phyloP scores from a whole-genome alignment of 2,113 vertebrate genomes.

The Mobula hypostoma region DNA sequence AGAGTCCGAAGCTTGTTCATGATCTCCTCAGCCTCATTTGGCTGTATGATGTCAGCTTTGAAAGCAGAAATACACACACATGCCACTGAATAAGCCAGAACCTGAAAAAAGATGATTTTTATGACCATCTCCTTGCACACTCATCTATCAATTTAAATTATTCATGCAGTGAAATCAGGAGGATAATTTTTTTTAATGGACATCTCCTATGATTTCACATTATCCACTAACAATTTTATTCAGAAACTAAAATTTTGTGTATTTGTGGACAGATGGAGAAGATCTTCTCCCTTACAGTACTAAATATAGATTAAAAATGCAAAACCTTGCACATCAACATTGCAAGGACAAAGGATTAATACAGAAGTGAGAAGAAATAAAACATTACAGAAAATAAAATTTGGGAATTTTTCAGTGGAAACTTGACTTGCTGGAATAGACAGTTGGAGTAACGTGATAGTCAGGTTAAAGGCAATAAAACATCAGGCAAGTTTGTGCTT shows the following conservation, averaged over 20 bases:
- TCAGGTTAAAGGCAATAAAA: not conserved
- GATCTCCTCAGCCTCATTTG: conserved; percentile 69
- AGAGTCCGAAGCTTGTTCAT: conserved; percentile 70
- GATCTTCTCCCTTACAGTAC: not conserved
- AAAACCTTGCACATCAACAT: not conserved
- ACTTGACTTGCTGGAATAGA: not conserved
- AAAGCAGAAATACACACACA: conserved; percentile 78
- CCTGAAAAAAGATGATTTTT: conserved; percentile 52
- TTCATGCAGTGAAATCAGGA: not conserved
- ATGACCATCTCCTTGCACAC: not conserved
- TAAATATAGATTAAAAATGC: not conserved
- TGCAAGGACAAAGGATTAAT: not conserved
- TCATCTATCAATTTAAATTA: not conserved
- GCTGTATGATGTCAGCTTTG: conserved; percentile 66
- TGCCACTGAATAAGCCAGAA: conserved; percentile 76
- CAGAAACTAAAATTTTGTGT: not conserved
- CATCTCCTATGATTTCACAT: not conserved
- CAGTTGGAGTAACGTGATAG: not conserved
- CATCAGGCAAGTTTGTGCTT: not conserved
- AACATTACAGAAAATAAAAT: not conserved
- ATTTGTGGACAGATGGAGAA: not conserved
- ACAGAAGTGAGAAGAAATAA: not conserved
- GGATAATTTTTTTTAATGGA: not conserved
- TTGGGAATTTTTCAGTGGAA: not conserved
- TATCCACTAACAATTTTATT: not conserved